These are phyloP conservation scores for Takifugu ocellatus DNA, from an alignment of 2,797 vertebrate genomes.

Conservation along the genomic window DNA sequence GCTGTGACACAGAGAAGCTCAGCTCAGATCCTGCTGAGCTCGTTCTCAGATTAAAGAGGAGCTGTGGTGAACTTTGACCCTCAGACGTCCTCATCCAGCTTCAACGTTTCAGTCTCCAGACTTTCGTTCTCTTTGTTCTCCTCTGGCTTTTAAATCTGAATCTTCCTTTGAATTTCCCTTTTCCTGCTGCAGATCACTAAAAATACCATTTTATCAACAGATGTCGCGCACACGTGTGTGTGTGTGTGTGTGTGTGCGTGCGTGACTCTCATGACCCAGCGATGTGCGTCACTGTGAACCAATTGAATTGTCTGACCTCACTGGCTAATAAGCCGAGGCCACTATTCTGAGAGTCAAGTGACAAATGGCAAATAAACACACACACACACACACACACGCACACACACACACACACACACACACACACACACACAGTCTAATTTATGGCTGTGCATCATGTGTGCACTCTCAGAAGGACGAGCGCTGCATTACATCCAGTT, in stretches of 20 bases:
- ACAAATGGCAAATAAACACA: slow-evolving; percentile 28
- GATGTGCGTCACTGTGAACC: slow-evolving; percentile 49
- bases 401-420: slow-evolving; percentile 6
- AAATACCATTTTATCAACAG: no score
- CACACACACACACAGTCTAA: slow-evolving; percentile 11
- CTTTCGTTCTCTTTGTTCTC: slow-evolving; percentile 13
- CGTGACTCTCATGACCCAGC: slow-evolving; percentile 53
- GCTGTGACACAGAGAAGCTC: no score
- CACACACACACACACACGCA: slow-evolving; percentile 23
- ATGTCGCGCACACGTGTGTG: slow-evolving; percentile 2
- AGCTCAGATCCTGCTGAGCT: no score
- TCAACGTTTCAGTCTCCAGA: no score
- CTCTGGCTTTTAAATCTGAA: slow-evolving; percentile 12
- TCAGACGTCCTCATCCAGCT: no score
- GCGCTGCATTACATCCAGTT: slow-evolving; percentile 7
- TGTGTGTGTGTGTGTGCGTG: slow-evolving; percentile 7
- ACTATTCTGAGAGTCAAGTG: slow-evolving; percentile 49
- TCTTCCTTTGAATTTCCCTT: no score
- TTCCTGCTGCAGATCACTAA: no score
- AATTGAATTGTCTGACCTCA: slow-evolving; percentile 31
- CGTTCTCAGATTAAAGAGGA: no score
- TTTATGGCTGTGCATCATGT: slow-evolving; percentile 30
- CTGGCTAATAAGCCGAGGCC: slow-evolving; percentile 33
- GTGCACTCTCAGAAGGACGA: slow-evolving; percentile 23
- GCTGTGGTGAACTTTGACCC: no score